phyloP scores from a whole-genome alignment of 1,140 invertebrate genomes.

The Mamestra configurata region DNA sequence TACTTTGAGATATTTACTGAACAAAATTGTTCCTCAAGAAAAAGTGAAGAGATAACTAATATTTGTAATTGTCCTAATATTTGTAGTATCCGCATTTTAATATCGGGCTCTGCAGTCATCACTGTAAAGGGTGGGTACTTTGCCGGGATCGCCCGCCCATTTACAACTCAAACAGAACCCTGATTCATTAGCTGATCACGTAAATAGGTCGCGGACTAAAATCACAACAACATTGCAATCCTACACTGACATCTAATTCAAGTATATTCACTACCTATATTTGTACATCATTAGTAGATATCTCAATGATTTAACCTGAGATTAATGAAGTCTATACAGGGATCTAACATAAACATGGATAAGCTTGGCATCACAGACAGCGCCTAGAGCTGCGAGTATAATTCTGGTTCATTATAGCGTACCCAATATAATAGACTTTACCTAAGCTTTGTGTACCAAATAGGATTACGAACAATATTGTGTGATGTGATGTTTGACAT shows the following conservation, averaged over 20 bases:
- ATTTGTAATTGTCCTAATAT: no score
- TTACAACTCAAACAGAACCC: no score
- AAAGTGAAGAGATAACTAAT: no score
- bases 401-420: conserved; percentile 37
- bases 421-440: conserved; percentile 21
- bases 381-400: conserved; percentile 10
- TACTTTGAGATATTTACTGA: no score
- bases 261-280: background rate
- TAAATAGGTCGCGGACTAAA: no score
- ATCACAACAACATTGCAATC: background rate
- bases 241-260: background rate
- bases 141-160: no score
- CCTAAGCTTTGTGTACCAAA: conserved; percentile 31
- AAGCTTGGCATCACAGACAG: background rate
- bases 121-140: no score
- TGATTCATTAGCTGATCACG: no score
- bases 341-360: background rate
- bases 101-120: no score
- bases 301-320: conserved; percentile 3
- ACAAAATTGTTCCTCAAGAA: no score
- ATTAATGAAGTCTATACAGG: conserved; percentile 1
- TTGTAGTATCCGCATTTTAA: no score
- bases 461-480: conserved; percentile 6
- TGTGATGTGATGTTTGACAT: conserved; percentile 7
- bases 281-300: background rate